Evolutionary conservation across 2,797 vertebrate genomes (phyloP), one percentile per base, ranked within the genome.

Genomic region (Gila robusta): DNA sequence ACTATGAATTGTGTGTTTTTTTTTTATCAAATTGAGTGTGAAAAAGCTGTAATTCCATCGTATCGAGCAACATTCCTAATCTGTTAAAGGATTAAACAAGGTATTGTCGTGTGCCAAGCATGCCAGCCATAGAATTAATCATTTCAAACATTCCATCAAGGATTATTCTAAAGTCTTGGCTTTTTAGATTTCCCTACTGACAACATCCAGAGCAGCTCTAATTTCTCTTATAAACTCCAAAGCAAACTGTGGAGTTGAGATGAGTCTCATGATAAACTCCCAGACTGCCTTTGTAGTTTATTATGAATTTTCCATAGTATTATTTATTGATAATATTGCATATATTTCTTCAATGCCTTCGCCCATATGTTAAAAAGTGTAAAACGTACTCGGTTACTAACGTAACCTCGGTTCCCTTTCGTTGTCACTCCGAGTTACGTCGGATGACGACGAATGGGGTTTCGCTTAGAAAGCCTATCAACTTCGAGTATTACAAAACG

Each of bases 1-100:
- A 89, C 80, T 84, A 64, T 83, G 83, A 89, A 41, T 44, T 89
- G 84, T 82, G 88, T 89, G 79, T 81, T 86, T 86, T 32, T 32
- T 32, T 32, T 32, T 32, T 90, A 90, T 92, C 92, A 92, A 90
- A 93, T 87, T 81, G 89, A 87, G 87, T 90, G 91, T 91, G 90
- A 93, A 90, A 78, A 90, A 84, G 86, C 87, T 92, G 88, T 87
- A 89, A 88, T 88, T 83, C 83, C 83, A 88, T 93, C 87, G 86
- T 89, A 89, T 83, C 88, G 81, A 89, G 83, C 87, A 89, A 84
- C 72, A 83, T 86, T 91, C 89, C 90, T 94, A 92, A 94, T 94
- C 92, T 90, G 72, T 41, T 54, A 83, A 86, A 73, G 86, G 81
- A 83, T 88, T 91, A 87, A 87, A 86, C 39, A 73, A 79, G 67